Base-by-base conservation (phyloP, 23 tunicate species). In the Oikopleura vanhoeffeni region DNA sequence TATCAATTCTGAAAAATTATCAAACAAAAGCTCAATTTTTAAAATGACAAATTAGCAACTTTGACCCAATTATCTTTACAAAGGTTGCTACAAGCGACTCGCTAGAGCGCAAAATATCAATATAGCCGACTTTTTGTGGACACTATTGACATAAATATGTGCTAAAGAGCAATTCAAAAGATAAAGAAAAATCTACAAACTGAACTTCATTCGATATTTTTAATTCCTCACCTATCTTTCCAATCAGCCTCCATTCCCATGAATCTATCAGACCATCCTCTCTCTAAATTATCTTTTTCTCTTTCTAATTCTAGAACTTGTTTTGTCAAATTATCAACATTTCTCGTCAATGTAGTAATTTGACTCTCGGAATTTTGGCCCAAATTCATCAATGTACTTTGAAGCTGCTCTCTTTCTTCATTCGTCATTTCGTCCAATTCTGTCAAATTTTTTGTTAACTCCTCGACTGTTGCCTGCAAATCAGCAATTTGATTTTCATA, bases 251-350 rank as follows among this genome's bases (percentile, higher is more conserved):
- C 79, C 38, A 71, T 71, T 38, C 32, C 36, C 27, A 71, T 30
- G 35, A 71, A 71, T 71, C 79, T 28, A 71, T 71, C 79, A 18
- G 38, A 24, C 79, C 79, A 71, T 33, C 79, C 79, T 13, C 79
- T 33, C 38, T 71, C 79, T 18, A 71, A 13, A 3, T 3, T 71
- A 18, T 71, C 79, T 13, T 71, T 71, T 71, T 71, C 79, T 32
- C 4, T 18, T 38, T 71, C 34, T 2, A 71, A 38, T 32, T 18
- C 35, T 2, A 30, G 34, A 2, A 71, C 79, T 4, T 33, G 4
- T 71, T 71, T 71, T 28, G 36, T 18, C 3, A 71, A 32, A 32
- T 24, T 38, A 3, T 71, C 79, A 38, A 13, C 35, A 18, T 71
- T 4, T 24, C 79, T 18, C 35, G 27, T 2, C 79, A 71, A 71